Evolutionary conservation across 2,113 vertebrate genomes (phyloP).

Genomic region (Lepus timidus): DNA sequence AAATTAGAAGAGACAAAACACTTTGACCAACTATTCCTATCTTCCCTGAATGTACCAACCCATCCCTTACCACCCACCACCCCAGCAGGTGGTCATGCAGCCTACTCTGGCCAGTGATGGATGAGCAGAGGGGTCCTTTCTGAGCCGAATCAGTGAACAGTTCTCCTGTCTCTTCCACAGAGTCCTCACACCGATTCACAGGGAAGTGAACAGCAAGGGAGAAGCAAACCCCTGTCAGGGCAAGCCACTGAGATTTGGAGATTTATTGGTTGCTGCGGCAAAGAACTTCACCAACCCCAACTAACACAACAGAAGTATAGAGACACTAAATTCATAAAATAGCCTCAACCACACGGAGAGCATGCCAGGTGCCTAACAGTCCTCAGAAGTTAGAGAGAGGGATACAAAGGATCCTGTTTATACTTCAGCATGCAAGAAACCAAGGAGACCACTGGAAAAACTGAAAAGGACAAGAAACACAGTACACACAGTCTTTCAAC

Average conservation of each 20-base stretch:
- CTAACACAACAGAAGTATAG: background rate
- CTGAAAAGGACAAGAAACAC: rapidly evolving
- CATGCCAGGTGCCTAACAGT: rapidly evolving
- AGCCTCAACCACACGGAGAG: background rate
- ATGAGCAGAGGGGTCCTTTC: rapidly evolving
- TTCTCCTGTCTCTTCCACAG: background rate
- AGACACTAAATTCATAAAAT: background rate
- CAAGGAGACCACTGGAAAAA: background rate
- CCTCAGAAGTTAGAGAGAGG: background rate
- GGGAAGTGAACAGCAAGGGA: rapidly evolving
- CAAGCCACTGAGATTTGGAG: background rate
- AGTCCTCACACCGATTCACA: rapidly evolving
- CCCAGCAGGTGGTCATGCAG: background rate
- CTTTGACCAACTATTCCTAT: background rate
- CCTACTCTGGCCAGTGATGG: background rate
- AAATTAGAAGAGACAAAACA: background rate
- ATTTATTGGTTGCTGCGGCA: rapidly evolving
- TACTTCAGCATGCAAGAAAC: background rate
- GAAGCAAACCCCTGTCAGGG: background rate
- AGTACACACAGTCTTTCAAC: background rate
- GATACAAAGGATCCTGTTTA: background rate
- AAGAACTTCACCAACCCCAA: background rate
- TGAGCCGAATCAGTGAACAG: background rate
- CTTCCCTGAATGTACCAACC: background rate
- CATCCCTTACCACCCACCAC: no score